These are phyloP conservation scores for Chelonus insularis DNA, from an alignment of 1,140 invertebrate genomes.

Conservation along the genomic window DNA sequence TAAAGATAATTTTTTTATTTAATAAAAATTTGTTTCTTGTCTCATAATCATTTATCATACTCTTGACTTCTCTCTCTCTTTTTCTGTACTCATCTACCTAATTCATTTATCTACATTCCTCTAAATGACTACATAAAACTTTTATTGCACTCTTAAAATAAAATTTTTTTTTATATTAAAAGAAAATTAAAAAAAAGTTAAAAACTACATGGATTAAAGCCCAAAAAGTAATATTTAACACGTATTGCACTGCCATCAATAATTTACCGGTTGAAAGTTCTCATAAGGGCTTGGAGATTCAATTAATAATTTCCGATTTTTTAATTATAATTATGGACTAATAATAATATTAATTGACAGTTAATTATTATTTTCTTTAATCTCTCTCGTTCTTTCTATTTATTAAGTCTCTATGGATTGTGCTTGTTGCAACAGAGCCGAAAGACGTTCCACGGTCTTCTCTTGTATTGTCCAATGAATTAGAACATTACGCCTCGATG, in stretches of 20 bases:
- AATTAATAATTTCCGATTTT: background rate
- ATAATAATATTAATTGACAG: no score
- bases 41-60: background rate
- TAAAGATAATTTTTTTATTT: background rate
- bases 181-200: background rate
- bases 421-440: constrained; percentile 56
- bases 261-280: background rate
- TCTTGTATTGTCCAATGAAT: constrained; percentile 44
- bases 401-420: constrained; percentile 26
- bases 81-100: background rate
- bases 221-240: background rate
- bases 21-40: background rate
- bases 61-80: background rate
- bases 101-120: constrained; percentile 5
- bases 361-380: no score
- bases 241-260: constrained; percentile 7
- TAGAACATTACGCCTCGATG: constrained; percentile 46
- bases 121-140: constrained; percentile 30
- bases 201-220: background rate
- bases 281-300: background rate
- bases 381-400: background rate
- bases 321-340: no score
- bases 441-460: constrained; percentile 33
- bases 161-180: background rate
- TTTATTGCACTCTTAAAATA: constrained; percentile 45